Conservation (phyloP, 1,140 invertebrate genomes). For the Drosophila cardini region DNA sequence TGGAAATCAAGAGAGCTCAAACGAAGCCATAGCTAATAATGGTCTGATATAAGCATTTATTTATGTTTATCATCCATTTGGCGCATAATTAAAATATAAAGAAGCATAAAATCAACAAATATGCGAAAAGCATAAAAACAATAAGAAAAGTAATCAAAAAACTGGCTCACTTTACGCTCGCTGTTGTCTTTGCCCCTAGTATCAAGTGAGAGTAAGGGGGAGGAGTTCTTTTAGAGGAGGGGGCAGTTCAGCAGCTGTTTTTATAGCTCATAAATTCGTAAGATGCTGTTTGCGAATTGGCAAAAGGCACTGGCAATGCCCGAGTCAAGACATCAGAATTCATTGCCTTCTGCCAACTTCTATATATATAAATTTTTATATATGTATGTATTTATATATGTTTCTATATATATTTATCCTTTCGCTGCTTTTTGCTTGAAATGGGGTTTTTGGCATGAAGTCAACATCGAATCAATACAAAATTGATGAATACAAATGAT, state of each 20-base stretch:
- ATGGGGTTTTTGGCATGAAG: constrained; percentile 30
- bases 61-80: constrained; percentile 71
- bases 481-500: constrained; percentile 84
- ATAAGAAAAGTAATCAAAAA: constrained; percentile 83
- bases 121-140: constrained; percentile 74
- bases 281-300: constrained; percentile 74
- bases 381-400: constrained; percentile 2
- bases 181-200: constrained; percentile 45
- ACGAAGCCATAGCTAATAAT: constrained; percentile 19
- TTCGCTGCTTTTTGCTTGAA: constrained; percentile 47
- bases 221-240: background rate
- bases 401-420: constrained; percentile 65
- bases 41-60: constrained; percentile 36
- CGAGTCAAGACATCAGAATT: constrained; percentile 70
- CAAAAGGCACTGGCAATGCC: constrained; percentile 43
- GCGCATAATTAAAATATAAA: constrained; percentile 79
- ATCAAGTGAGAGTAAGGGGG: constrained; percentile 11
- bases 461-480: constrained; percentile 70
- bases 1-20: background rate
- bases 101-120: constrained; percentile 73
- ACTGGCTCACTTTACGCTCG: constrained; percentile 60
- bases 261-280: constrained; percentile 84
- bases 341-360: constrained; percentile 70
- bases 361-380: constrained; percentile 13
- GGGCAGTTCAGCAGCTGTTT: constrained; percentile 68